Conservation (phyloP, 2,113 vertebrate genomes). For the Thalassoma bifasciatum region DNA sequence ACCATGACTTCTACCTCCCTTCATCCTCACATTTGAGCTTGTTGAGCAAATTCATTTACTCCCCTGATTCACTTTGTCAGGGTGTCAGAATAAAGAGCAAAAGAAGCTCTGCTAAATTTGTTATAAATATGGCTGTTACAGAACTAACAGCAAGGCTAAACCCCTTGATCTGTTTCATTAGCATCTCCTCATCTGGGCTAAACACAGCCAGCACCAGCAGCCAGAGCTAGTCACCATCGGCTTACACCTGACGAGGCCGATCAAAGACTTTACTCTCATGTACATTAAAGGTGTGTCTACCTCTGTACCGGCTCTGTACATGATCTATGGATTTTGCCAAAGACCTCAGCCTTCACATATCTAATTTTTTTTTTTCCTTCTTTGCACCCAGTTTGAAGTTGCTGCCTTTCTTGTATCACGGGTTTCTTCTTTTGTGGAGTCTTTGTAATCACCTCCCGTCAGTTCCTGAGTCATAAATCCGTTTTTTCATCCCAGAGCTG, state of each 20-base stretch:
- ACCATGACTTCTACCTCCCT: background rate
- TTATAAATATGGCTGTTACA: slow-evolving; percentile 48
- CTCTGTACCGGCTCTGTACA: slow-evolving; percentile 28
- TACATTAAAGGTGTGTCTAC: slow-evolving; percentile 41
- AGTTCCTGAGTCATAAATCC: slow-evolving; percentile 12
- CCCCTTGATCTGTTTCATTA: slow-evolving; percentile 72
- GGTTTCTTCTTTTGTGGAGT: background rate
- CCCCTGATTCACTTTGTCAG: slow-evolving; percentile 31
- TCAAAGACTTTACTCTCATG: slow-evolving; percentile 61
- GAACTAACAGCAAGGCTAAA: slow-evolving; percentile 57
- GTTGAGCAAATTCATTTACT: slow-evolving; percentile 31
- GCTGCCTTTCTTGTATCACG: background rate
- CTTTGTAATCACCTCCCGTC: slow-evolving; percentile 11
- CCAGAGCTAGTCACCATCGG: slow-evolving; percentile 49
- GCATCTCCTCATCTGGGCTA: slow-evolving; percentile 63
- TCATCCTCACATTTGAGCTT: slow-evolving; percentile 24
- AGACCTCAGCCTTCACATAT: background rate
- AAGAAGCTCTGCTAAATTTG: slow-evolving; percentile 44
- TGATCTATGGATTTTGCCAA: background rate
- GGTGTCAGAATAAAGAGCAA: slow-evolving; percentile 45
- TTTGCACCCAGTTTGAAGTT: background rate
- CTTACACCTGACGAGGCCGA: slow-evolving; percentile 54
- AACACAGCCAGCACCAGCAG: slow-evolving; percentile 61
- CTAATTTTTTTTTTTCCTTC: background rate
- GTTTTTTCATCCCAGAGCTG: background rate